phyloP scores from a whole-genome alignment of 2,797 vertebrate genomes.

The Paramormyrops hopkinsi region DNA sequence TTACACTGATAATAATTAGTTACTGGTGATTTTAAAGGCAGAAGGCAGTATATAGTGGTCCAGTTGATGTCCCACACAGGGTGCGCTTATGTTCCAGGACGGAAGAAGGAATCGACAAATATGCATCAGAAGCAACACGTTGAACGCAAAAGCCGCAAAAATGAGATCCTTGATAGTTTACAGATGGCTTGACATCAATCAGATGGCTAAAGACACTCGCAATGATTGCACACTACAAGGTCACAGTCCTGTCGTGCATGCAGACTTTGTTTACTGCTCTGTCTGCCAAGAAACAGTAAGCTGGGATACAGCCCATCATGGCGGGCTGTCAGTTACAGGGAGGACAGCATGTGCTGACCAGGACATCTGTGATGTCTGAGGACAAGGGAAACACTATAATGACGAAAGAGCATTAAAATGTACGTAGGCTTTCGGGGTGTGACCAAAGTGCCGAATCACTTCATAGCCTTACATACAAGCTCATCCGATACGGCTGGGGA shows the following conservation, averaged over 20 bases:
- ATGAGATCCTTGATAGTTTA: neutral
- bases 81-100: neutral
- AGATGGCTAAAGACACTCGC: neutral
- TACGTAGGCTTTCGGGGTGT: neutral
- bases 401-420: neutral
- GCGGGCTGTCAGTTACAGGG: slow-evolving; percentile 46
- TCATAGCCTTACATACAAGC: neutral
- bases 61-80: neutral
- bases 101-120: neutral
- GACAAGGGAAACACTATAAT: neutral
- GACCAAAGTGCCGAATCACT: neutral
- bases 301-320: slow-evolving; percentile 37
- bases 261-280: neutral
- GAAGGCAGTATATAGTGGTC: neutral
- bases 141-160: neutral
- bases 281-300: neutral
- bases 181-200: neutral
- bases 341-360: slow-evolving; percentile 32
- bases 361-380: neutral
- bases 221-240: neutral
- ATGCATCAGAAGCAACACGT: neutral
- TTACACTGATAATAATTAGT: neutral
- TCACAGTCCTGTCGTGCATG: neutral
- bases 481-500: neutral
- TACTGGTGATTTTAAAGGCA: neutral